Base-by-base conservation (phyloP, 2,888 invertebrate genomes). In the Cerceris ruficornis region DNA sequence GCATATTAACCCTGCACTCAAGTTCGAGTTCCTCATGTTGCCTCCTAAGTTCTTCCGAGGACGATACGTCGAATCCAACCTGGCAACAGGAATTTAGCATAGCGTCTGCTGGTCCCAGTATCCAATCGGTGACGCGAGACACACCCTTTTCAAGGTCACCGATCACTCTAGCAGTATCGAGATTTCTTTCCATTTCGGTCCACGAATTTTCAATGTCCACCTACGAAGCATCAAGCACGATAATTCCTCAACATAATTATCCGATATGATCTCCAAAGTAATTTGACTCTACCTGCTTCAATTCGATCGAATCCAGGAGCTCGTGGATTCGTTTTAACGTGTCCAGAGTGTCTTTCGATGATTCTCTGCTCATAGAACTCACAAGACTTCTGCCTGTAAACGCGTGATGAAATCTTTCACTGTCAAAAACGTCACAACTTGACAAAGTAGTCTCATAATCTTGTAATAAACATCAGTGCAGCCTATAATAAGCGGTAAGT, bases 21-120 rank as follows among this genome's bases (percentile, higher is more conserved):
- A 96, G 92, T 89, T 96, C 96, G 65, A 97, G 93, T 62, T 94
- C 94, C 90, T 96, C 96, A 88, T 97, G 97, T 78, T 96, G 95
- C 80, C 95, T 94, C 43, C 96, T 93, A 49, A 97, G 92, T 75
- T 95, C 95, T 86, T 96, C 96, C 8, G 96, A 96, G n/a, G 94
- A 95, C 9, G 94, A 92, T 2, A 95, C 94, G 88, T 96, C 95
- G 88, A 95, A 95, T 7, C 96, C 96, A 54, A 97, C 95, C 88
- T 95, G 95, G 80, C 94, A 94, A 86, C 96, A 95, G 0, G 95
- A 94, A 83, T 95, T 95, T 62, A 97, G 93, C 92, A 96, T 94
- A 84, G 94, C 94, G 91, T 97, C 96, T 1, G 96, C 97, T 64
- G 95, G 95, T 49, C 95, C 96, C 65, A 96, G 91, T 72, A 97